Conservation (phyloP, 2,113 vertebrate genomes). For the Dendropsophus ebraccatus region DNA sequence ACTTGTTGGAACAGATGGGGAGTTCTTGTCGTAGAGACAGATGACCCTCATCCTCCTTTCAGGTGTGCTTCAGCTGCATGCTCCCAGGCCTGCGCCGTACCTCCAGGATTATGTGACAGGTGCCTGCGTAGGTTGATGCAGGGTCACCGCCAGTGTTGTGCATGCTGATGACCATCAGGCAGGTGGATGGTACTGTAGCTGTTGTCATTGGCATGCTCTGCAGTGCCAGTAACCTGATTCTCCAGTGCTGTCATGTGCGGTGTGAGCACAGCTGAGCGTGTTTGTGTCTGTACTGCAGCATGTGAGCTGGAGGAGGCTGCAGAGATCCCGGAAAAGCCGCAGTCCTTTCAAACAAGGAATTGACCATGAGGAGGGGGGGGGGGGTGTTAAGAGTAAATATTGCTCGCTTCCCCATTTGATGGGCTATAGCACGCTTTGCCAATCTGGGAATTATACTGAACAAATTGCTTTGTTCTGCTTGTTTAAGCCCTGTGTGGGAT, state of each 20-base stretch:
- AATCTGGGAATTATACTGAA: slow-evolving; percentile 36
- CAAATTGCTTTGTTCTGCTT: slow-evolving; percentile 57
- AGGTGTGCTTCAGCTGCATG: slow-evolving; percentile 22
- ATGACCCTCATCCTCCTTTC: neutral
- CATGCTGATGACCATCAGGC: neutral
- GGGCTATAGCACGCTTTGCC: neutral
- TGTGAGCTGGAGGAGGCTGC: slow-evolving; percentile 19
- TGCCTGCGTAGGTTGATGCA: neutral
- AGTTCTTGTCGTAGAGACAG: neutral
- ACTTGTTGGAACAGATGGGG: neutral
- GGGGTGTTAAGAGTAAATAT: neutral
- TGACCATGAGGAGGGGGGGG: neutral
- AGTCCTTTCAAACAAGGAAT: neutral
- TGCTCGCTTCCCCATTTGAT: neutral
- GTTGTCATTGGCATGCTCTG: slow-evolving; percentile 10
- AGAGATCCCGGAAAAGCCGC: slow-evolving; percentile 27
- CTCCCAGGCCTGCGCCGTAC: neutral
- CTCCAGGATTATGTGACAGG: neutral
- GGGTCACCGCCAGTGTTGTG: neutral
- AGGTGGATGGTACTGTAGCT: slow-evolving; percentile 8
- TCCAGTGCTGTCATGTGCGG: slow-evolving; percentile 41
- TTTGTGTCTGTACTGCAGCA: slow-evolving; percentile 50
- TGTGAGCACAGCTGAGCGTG: slow-evolving; percentile 18
- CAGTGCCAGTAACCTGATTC: slow-evolving; percentile 22
- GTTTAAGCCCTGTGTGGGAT: slow-evolving; percentile 38